Evolutionary conservation across 2,113 vertebrate species (phyloP), one percentile per base, ranked within the genome.

Genomic region (Conger conger): DNA sequence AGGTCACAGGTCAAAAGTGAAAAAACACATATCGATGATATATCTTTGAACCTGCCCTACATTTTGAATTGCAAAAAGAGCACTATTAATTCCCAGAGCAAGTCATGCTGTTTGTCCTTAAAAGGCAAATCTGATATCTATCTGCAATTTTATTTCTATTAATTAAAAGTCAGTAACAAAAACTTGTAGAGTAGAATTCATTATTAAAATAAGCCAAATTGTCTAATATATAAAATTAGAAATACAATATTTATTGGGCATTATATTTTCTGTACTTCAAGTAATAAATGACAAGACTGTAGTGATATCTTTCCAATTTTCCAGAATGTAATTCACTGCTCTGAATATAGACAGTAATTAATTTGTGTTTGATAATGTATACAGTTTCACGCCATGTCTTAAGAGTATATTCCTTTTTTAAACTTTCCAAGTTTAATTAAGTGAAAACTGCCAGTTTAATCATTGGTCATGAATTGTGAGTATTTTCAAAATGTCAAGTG

Each of bases 391-490:
- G 87, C 88, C 90, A 84, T 91, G 89, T 89, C 92, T 91, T 87
- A 81, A 92, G 92, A 90, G 91, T 85, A 87, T 85, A 87, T 84
- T 88, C 45, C 87, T 84, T 90, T n/a, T 92, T 92, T 94, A 90
- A 94, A 94, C 93, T 94, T 93, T 93, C 89, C 91, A 93, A 94
- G 91, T 94, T 95, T 95, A 95, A 95, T 95, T 94, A 94, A 94
- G 89, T 85, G 87, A 86, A 90, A 92, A 92, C 88, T 89, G 83
- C 89, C 82, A 87, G 87, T 81, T 86, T 92, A 91, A 94, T 93
- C 92, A 37, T 86, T 54, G 90, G 87, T 91, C 80, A 16, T 85
- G 87, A 92, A 93, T 92, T 92, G 89, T 89, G 79, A 6, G 83
- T 84, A 92, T 91, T 87, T 83, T 83, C 63, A 40, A n/a, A 38